Conservation (phyloP, 2,888 invertebrate species). For the Zootermopsis nevadensis region DNA sequence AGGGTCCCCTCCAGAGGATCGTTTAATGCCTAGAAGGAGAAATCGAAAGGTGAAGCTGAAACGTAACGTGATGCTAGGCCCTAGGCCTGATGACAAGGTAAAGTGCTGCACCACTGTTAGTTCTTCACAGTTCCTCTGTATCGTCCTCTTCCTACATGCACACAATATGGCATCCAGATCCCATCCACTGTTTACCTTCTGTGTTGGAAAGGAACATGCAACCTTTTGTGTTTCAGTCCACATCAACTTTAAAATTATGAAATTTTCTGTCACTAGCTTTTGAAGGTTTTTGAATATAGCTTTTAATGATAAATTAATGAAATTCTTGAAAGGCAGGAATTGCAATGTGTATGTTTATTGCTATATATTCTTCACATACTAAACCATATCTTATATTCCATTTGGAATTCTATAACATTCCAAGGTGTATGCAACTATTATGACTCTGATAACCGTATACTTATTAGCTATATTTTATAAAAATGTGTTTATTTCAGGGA, state of each 20-base stretch:
- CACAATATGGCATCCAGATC: neutral
- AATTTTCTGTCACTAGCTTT: neutral
- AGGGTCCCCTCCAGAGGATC: neutral
- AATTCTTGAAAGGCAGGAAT: neutral
- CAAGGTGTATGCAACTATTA: no score
- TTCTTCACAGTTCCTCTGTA: constrained; percentile 11
- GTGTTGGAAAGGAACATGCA: constrained; percentile 3
- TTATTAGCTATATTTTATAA: no score
- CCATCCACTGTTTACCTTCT: neutral
- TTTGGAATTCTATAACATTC: neutral
- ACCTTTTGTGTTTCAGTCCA: neutral
- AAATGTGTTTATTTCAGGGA: no score
- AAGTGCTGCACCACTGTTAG: constrained; percentile 37
- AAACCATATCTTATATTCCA: neutral
- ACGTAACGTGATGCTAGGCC: constrained; percentile 43
- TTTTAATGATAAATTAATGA: neutral
- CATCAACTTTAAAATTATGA: neutral
- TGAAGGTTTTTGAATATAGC: neutral
- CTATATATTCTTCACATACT: neutral
- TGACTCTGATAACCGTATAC: no score
- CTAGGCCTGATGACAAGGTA: constrained; percentile 33
- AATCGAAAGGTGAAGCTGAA: constrained; percentile 45
- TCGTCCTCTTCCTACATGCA: neutral
- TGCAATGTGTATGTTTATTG: neutral
- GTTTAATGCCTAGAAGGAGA: constrained; percentile 27